phyloP scores from a whole-genome alignment of 2,888 invertebrate species.

The Rhagium mordax region DNA sequence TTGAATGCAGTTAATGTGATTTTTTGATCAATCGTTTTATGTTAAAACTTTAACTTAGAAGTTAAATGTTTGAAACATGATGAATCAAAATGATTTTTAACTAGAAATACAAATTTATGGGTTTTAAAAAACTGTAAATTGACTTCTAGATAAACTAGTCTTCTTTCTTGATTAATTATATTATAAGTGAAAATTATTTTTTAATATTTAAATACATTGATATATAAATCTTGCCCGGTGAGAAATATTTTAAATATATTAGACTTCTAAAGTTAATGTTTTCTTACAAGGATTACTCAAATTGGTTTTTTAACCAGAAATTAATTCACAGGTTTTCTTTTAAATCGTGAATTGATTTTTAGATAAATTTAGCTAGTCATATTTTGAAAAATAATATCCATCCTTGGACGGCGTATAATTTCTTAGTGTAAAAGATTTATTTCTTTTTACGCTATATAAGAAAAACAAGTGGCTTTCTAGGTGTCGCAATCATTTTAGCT shows the following conservation, averaged over 20 bases:
- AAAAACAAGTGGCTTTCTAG: not conserved
- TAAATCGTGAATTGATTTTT: not conserved
- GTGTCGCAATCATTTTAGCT: not conserved
- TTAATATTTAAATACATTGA: no score
- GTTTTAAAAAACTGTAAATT: no score
- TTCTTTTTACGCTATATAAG: not conserved
- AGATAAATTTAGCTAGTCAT: not conserved
- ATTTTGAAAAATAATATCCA: not conserved
- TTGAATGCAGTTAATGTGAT: no score
- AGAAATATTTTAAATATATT: not conserved
- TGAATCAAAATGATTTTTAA: no score
- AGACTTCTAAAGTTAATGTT: not conserved
- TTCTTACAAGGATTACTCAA: not conserved
- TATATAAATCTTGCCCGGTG: not conserved
- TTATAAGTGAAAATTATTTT: no score
- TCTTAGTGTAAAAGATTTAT: not conserved
- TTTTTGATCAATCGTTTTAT: no score
- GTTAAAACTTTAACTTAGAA: no score
- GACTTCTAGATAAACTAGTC: no score
- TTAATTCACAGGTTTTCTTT: not conserved
- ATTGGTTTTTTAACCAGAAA: not conserved
- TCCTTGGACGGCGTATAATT: not conserved
- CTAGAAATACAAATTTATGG: no score
- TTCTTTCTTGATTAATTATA: no score
- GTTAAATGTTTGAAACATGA: no score